Percentiles rank a stretch among this genome's conserved stretches.
phyloP scores from a whole-genome alignment of 2,797 vertebrate species.

The Leptatherina wallacei region DNA sequence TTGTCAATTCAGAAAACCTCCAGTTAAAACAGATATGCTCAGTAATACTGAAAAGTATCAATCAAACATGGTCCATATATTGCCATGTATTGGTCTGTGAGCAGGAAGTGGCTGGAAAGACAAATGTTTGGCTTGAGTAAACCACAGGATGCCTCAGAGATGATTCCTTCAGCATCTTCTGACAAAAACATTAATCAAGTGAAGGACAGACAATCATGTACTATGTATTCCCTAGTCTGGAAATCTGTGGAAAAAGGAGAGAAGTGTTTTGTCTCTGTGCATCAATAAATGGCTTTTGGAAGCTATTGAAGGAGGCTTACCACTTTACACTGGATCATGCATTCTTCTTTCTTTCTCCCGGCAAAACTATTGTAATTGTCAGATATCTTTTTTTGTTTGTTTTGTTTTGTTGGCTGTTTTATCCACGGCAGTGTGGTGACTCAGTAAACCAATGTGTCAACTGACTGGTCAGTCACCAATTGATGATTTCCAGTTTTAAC shows the following conservation, averaged over 20 bases:
- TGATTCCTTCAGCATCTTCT: constrained; percentile 13
- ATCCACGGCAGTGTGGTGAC: background rate
- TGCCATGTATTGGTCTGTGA: background rate
- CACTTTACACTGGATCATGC: background rate
- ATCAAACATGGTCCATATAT: constrained; percentile 24
- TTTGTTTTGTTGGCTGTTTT: background rate
- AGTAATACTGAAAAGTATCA: constrained; percentile 26
- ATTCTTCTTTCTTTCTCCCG: background rate
- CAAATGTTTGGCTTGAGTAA: constrained; percentile 50
- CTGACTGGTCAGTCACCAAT: background rate
- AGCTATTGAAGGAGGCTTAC: constrained; percentile 1
- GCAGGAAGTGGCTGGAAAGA: constrained; percentile 50
- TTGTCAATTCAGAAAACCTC: constrained; percentile 28
- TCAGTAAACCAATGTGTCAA: background rate
- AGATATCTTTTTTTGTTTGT: too few relatives aligned
- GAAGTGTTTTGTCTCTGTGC: background rate
- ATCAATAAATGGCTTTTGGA: constrained; percentile 13
- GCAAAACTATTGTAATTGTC: background rate
- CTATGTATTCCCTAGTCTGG: constrained; percentile 13
- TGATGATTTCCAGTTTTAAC: background rate
- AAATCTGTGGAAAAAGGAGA: constrained; percentile 20
- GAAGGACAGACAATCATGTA: constrained; percentile 1
- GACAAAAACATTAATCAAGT: constrained; percentile 42
- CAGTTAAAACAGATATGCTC: background rate
- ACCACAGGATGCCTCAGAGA: constrained; percentile 21